Evolutionary conservation across 2,888 invertebrate species (phyloP).

Genomic region (Thera britannica): DNA sequence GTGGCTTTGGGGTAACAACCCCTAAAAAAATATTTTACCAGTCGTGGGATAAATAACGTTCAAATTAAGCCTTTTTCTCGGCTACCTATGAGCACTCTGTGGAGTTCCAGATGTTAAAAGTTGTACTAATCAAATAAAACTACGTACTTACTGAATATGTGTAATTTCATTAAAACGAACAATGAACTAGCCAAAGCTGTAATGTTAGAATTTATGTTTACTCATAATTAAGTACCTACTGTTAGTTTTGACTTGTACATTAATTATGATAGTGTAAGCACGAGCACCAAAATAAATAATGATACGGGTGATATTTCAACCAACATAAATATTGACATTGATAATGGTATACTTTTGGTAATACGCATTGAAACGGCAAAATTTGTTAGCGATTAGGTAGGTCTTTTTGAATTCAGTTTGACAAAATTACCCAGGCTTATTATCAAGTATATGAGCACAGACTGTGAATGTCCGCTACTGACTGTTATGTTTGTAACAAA

Average conservation of each 20-base stretch:
- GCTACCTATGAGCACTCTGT: constrained; percentile 15
- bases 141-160: neutral
- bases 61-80: constrained; percentile 19
- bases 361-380: too few relatives aligned
- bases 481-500: too few relatives aligned
- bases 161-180: constrained; percentile 7
- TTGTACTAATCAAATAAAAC: constrained; percentile 12
- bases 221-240: constrained; percentile 1
- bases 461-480: too few relatives aligned
- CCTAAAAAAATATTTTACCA: constrained; percentile 26
- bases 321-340: too few relatives aligned
- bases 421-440: too few relatives aligned
- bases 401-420: too few relatives aligned
- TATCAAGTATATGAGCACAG: too few relatives aligned
- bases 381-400: too few relatives aligned
- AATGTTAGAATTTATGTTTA: constrained; percentile 7
- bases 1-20: neutral
- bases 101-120: constrained; percentile 22
- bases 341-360: too few relatives aligned
- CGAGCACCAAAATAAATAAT: neutral
- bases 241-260: neutral
- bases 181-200: neutral
- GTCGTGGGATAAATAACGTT: constrained; percentile 22
- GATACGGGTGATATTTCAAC: too few relatives aligned
- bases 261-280: neutral